A percentile compares a stretch with the other conserved stretches of the same genome.
phyloP scores from a whole-genome alignment of 2,888 invertebrate genomes.

The Rhopalosiphum nymphaeae region DNA sequence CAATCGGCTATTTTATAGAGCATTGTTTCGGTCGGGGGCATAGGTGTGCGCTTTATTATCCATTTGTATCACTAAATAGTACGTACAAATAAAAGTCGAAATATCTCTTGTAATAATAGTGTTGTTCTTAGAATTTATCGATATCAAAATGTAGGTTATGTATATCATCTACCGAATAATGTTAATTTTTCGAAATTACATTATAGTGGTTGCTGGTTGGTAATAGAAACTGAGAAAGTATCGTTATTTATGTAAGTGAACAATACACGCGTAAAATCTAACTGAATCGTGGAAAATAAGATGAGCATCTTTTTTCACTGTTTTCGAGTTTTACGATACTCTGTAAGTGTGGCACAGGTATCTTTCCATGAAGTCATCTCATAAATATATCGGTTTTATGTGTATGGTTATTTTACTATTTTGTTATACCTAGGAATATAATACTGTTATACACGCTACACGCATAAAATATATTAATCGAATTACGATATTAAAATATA shows the following conservation, averaged over 20 bases:
- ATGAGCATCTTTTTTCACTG: not conserved
- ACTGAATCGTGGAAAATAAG: not conserved
- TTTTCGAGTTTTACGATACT: not conserved
- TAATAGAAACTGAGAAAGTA: not conserved
- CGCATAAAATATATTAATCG: not conserved
- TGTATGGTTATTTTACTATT: not conserved
- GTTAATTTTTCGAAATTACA: not conserved
- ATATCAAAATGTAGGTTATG: not conserved
- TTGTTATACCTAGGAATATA: not conserved
- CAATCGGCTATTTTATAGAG: not conserved
- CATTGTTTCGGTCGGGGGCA: not conserved
- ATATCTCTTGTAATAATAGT: not conserved
- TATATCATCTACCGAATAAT: not conserved
- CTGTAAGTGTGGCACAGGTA: not conserved
- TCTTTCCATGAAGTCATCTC: not conserved
- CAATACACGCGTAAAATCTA: not conserved
- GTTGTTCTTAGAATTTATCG: not conserved
- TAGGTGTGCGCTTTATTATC: not conserved
- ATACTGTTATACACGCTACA: no score
- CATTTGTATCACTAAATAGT: not conserved
- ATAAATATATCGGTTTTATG: not conserved
- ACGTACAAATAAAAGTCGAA: not conserved
- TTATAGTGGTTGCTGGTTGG: not conserved
- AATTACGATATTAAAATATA: not conserved
- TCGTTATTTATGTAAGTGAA: not conserved